Percentiles rank a stretch among this genome's conserved stretches.
These are phyloP conservation scores for Lordiphosa stackelbergi DNA, from an alignment of 1,140 invertebrate species.

Conservation along the genomic window DNA sequence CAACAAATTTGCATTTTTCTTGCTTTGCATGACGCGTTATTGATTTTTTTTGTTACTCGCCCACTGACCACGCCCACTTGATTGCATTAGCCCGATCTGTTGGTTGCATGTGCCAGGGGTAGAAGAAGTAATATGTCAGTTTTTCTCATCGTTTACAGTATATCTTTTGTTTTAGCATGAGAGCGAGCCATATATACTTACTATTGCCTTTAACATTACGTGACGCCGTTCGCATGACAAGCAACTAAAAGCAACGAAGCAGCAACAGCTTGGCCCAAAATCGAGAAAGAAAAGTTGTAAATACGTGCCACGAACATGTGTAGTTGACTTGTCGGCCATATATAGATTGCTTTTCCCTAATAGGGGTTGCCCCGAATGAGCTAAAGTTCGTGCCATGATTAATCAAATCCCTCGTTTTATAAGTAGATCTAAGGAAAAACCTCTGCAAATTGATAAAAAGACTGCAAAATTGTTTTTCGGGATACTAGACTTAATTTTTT, in stretches of 20 bases:
- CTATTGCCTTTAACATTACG: constrained; percentile 42
- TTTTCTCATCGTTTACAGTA: not conserved
- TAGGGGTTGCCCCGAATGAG: constrained; percentile 32
- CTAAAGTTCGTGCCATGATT: constrained; percentile 23
- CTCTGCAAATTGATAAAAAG: no score
- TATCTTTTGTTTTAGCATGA: no score
- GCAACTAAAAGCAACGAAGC: constrained; percentile 22
- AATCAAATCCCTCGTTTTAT: no score
- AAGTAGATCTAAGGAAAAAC: no score
- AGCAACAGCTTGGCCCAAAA: constrained; percentile 59
- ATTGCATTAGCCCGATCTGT: constrained; percentile 45
- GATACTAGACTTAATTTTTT: no score
- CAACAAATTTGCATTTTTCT: constrained; percentile 7
- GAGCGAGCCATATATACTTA: not conserved
- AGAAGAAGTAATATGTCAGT: not conserved
- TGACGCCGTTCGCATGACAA: constrained; percentile 51
- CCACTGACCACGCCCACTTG: constrained; percentile 52
- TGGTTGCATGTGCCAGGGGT: constrained; percentile 15
- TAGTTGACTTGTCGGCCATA: constrained; percentile 20
- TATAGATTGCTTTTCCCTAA: constrained; percentile 19
- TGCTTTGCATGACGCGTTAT: constrained; percentile 32
- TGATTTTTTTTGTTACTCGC: constrained; percentile 24
- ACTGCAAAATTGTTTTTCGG: no score
- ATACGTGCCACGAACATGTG: constrained; percentile 40
- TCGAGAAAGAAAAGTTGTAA: constrained; percentile 39